Base-by-base conservation (phyloP, 1,140 invertebrate species). In the Zaprionus taronus region DNA sequence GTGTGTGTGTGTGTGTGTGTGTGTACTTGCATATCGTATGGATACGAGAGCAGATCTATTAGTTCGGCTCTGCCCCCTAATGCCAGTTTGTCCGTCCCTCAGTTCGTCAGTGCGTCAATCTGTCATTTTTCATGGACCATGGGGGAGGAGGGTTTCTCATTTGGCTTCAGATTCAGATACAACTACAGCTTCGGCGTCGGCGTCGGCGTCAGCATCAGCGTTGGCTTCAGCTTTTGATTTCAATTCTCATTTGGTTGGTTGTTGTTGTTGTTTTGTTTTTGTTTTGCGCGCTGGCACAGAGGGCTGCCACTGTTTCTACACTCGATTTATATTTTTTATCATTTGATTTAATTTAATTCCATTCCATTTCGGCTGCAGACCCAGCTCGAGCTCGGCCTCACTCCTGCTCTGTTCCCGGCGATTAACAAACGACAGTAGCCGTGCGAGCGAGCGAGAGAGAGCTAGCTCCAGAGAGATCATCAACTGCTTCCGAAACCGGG, bases 271-370 rank as follows among this genome's bases (percentile, higher is more conserved):
- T 75, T 70, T 80, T 80, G 55, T 72, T 79, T 76, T 49, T 58
- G 47, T 65, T 36, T 55, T 20, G 64, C 36, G 53, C 62, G 63
- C 63, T 62, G 61, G 66, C 79, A 87, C 84, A 89, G 84, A 87
- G 84, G 84, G 81, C 81, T 83, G 85, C 81, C 75, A 73, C 84
- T 87, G 84, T 87, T 87, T 84, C 85, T 87, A 89, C 84, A 81
- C 84, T 89, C 84, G 84, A 87, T 89, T 89, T 89, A 90, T 89
- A 90, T 89, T 89, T 89, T 89, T 89, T 89, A 90, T 89, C 85
- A 90, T 89, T 89, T 89, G 85, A 90, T 89, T 89, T 84, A 90
- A 90, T 89, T 89, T 80, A 90, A 90, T 89, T 89, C 79, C 85
- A 84, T 86, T 86, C 66, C 83, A 87, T 83, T 83, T 83, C 67